Percentiles rank a stretch among this genome's conserved stretches.
Conservation (phyloP, 2,888 invertebrate genomes). For the Xestia ashworthii region DNA sequence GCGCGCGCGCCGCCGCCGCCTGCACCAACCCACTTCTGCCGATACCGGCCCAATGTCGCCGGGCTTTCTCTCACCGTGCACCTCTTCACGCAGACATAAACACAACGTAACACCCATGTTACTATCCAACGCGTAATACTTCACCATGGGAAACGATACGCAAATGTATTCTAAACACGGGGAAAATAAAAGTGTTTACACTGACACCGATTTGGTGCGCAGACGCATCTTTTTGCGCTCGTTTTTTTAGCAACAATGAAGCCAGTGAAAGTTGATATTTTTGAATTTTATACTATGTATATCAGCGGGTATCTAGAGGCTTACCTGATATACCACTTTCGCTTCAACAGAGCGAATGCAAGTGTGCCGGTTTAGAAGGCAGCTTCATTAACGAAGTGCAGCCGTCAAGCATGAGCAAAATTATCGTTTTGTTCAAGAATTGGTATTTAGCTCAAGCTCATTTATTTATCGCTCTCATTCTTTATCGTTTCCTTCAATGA, state of each 20-base stretch:
- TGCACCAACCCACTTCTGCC: constrained; percentile 85
- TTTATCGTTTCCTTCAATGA: constrained; percentile 26
- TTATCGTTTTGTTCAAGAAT: constrained; percentile 24
- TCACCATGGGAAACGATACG: constrained; percentile 46
- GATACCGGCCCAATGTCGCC: constrained; percentile 83
- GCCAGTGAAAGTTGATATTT: constrained; percentile 62
- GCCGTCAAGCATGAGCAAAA: constrained; percentile 7
- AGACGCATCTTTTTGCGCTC: constrained; percentile 33
- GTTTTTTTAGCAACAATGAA: constrained; percentile 38
- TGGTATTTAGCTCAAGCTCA: constrained; percentile 28
- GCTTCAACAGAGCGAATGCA: constrained; percentile 70
- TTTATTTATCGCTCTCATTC: constrained; percentile 19
- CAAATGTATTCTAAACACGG: constrained; percentile 54
- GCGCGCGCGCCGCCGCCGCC: constrained; percentile 76
- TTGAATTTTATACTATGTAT: constrained; percentile 49
- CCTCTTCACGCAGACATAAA: constrained; percentile 64
- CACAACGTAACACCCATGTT: constrained; percentile 61
- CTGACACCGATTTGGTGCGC: constrained; percentile 50
- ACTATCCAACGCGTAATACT: constrained; percentile 64
- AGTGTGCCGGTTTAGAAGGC: constrained; percentile 66
- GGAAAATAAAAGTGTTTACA: constrained; percentile 55
- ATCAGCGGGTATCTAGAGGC: constrained; percentile 52
- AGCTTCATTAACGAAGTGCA: constrained; percentile 39
- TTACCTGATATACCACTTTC: constrained; percentile 75
- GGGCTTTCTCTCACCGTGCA: constrained; percentile 79